Percentiles rank a stretch among this genome's conserved stretches.
Evolutionary conservation across 2,113 vertebrate species (phyloP).

Genomic region (Piprites chloris): DNA sequence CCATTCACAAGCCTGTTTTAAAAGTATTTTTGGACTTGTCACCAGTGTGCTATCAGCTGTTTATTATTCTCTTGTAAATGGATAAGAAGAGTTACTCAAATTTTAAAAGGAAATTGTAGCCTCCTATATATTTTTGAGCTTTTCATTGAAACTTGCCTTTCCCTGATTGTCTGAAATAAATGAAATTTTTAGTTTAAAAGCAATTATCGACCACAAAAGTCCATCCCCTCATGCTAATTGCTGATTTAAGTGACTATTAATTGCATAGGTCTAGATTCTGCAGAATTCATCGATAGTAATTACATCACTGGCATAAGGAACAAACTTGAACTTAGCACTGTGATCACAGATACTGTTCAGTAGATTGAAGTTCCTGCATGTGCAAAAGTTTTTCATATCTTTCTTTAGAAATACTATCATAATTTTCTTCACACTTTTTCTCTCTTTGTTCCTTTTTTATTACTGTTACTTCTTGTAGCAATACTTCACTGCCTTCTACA

Average conservation of each 20-base stretch:
- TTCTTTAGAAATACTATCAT: not conserved
- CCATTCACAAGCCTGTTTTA: constrained; percentile 39
- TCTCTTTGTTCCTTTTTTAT: not conserved
- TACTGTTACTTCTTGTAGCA: not conserved
- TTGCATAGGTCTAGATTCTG: not conserved
- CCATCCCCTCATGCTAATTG: not conserved
- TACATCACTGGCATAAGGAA: not conserved
- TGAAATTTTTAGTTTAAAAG: not conserved
- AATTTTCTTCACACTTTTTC: not conserved
- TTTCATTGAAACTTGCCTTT: not conserved
- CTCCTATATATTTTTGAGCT: not conserved
- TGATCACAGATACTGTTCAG: not conserved
- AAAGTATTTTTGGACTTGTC: constrained; percentile 45
- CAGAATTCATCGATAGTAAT: not conserved
- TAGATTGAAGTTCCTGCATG: not conserved
- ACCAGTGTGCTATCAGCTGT: constrained; percentile 12
- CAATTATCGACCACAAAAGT: not conserved
- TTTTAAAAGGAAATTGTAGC: not conserved
- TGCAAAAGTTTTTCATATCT: not conserved
- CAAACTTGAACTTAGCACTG: not conserved
- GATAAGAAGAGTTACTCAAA: not conserved
- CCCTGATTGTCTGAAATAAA: not conserved
- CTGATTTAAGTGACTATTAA: not conserved
- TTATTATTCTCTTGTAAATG: constrained; percentile 24
- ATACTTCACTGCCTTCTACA: not conserved